A percentile compares a stretch with the other conserved stretches of the same genome.
Conservation (phyloP, 2,888 invertebrate species). For the Adineta ricciae region DNA sequence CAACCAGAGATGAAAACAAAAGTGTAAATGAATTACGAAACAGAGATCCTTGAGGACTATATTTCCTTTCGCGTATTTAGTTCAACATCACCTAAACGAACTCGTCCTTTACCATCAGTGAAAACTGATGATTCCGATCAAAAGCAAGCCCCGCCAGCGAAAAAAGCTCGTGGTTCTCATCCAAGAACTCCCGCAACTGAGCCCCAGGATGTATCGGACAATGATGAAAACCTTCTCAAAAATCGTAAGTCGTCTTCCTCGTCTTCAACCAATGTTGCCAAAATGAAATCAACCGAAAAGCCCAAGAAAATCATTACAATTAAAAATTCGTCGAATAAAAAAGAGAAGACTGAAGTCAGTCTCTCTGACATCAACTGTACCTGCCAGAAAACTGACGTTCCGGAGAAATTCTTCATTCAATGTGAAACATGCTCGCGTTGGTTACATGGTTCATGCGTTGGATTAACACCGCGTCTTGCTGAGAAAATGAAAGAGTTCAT, state of each 20-base stretch:
- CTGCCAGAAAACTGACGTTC: not conserved
- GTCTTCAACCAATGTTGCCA: not conserved
- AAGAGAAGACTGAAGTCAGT: not conserved
- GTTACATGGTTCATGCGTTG: slow-evolving; percentile 95
- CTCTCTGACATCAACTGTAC: not conserved
- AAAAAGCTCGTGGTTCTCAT: not conserved
- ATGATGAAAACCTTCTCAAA: not conserved
- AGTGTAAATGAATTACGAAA: not conserved
- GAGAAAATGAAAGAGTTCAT: slow-evolving; percentile 6
- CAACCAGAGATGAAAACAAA: not conserved
- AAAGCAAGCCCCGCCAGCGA: not conserved
- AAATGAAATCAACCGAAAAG: not conserved
- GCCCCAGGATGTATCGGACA: not conserved
- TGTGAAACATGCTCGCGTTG: slow-evolving; percentile 94
- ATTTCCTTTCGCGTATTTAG: not conserved
- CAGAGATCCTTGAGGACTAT: too few relatives aligned
- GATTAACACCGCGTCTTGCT: slow-evolving; percentile 41
- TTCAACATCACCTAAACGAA: not conserved
- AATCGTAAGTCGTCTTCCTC: not conserved
- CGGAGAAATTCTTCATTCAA: slow-evolving; percentile 75
- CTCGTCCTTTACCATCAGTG: not conserved
- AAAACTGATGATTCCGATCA: not conserved
- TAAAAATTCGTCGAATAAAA: not conserved
- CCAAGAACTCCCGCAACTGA: too few relatives aligned
- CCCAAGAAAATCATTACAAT: not conserved